Evolutionary conservation across 2,888 invertebrate genomes (phyloP).

Genomic region (Macrosiphum euphorbiae): DNA sequence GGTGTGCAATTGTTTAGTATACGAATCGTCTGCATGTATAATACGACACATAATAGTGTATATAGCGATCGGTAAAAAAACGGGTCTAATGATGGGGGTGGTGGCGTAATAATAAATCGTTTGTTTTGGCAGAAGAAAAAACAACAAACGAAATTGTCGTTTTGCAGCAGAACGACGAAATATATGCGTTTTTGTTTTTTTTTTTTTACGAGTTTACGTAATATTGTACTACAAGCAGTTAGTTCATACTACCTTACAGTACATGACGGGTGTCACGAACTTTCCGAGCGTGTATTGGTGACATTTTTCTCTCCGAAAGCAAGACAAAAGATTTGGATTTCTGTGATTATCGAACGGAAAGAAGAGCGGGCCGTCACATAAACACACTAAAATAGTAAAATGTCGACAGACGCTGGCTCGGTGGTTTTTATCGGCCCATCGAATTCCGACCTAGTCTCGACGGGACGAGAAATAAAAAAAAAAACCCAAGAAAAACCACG

Average conservation of each 20-base stretch:
- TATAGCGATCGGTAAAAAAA: neutral
- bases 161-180: neutral
- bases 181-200: neutral
- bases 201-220: neutral
- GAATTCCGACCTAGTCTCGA: neutral
- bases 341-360: neutral
- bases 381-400: neutral
- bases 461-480: neutral
- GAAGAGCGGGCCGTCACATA: neutral
- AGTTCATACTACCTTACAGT: neutral
- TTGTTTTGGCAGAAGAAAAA: neutral
- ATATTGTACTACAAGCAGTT: neutral
- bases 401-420: neutral
- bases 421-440: neutral
- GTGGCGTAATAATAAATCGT: neutral
- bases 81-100: neutral
- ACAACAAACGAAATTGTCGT: neutral
- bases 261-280: neutral
- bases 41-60: neutral
- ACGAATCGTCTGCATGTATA: neutral
- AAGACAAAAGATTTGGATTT: slow-evolving; percentile 4
- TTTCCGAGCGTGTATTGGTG: neutral
- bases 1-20: neutral
- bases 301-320: neutral
- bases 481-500: neutral